A percentile compares a stretch with the other conserved stretches of the same genome.
Evolutionary conservation across 2,888 invertebrate genomes (phyloP).

Genomic region (Apotomis capreana): DNA sequence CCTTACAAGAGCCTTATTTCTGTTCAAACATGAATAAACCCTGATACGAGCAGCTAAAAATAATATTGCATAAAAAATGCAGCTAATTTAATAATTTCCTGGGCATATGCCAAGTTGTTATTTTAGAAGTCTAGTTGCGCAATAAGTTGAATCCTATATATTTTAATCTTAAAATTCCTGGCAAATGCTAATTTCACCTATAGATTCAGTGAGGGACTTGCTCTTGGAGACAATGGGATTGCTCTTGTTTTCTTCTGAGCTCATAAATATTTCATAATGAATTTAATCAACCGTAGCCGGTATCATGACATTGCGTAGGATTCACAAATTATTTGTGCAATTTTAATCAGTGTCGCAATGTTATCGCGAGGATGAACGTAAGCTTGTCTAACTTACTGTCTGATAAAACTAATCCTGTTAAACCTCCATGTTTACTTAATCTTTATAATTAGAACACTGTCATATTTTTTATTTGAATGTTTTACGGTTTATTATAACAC

Average conservation of each 20-base stretch:
- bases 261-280: slow-evolving; percentile 20
- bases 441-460: too few relatives aligned
- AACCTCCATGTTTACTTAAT: too few relatives aligned
- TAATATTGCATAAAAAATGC: not conserved
- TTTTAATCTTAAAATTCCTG: too few relatives aligned
- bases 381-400: not conserved
- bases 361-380: not conserved
- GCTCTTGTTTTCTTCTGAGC: slow-evolving; percentile 15
- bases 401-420: not conserved
- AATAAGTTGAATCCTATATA: too few relatives aligned
- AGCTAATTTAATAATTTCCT: too few relatives aligned
- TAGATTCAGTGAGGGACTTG: slow-evolving; percentile 59
- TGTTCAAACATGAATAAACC: too few relatives aligned
- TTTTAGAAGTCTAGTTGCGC: too few relatives aligned
- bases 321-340: slow-evolving; percentile 1
- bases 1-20: too few relatives aligned
- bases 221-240: slow-evolving; percentile 40
- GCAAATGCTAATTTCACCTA: not conserved
- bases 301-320: slow-evolving; percentile 7
- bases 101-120: too few relatives aligned
- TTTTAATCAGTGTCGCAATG: not conserved
- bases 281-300: not conserved
- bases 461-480: too few relatives aligned
- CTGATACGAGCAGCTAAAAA: not conserved
- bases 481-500: too few relatives aligned